Conservation (phyloP, 37 sponge, comb jelly and placozoan genomes). For the Chondrosia reniformis region DNA sequence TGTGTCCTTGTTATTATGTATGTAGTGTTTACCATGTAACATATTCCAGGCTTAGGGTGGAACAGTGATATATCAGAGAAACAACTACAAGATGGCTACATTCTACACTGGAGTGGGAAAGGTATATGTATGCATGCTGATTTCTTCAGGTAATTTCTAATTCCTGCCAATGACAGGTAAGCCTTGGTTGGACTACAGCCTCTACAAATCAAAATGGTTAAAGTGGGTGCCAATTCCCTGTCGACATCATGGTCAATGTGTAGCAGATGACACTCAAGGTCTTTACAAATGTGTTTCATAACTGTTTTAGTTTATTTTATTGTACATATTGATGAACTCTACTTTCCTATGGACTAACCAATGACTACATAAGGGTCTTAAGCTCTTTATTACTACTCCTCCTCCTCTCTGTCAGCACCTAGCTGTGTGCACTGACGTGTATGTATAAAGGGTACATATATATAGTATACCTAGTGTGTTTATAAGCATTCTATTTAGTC, state of each 20-base stretch:
- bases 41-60: constrained; percentile 59
- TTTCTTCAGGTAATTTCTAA: not conserved
- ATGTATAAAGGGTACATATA: too few relatives aligned
- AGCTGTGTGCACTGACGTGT: too few relatives aligned
- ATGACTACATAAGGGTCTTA: too few relatives aligned
- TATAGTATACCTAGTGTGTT: too few relatives aligned
- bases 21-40: not conserved
- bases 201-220: constrained; percentile 46
- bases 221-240: constrained; percentile 23
- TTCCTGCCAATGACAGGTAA: constrained; percentile 36
- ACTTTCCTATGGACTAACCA: too few relatives aligned
- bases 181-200: constrained; percentile 69
- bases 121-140: constrained; percentile 13
- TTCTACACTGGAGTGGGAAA: constrained; percentile 80
- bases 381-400: too few relatives aligned
- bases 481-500: too few relatives aligned
- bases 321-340: too few relatives aligned
- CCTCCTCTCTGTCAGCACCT: too few relatives aligned
- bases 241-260: constrained; percentile 18
- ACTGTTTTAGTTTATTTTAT: too few relatives aligned
- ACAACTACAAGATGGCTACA: constrained; percentile 21
- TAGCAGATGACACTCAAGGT: not conserved
- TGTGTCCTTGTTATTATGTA: too few relatives aligned
- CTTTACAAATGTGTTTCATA: not conserved
- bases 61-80: constrained; percentile 20